phyloP scores from a whole-genome alignment of 2,113 vertebrate genomes.

The Caranx ignobilis region DNA sequence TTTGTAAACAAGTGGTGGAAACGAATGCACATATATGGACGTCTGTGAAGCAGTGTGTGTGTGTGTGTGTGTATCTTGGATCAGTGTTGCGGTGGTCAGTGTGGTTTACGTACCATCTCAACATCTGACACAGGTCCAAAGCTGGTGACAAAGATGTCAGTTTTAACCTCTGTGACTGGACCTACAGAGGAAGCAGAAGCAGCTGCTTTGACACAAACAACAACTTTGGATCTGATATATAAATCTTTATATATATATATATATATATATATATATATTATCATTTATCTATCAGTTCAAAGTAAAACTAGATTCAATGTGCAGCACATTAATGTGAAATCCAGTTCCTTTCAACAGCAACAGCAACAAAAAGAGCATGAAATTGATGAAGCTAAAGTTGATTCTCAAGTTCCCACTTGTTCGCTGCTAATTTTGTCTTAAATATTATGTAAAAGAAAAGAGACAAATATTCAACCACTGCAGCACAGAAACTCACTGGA shows the following conservation, averaged over 20 bases:
- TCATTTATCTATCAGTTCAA: too few species aligned
- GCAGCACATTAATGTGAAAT: background rate
- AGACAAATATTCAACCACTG: background rate
- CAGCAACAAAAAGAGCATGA: background rate
- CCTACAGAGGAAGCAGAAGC: slow-evolving; percentile 72
- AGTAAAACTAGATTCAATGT: background rate
- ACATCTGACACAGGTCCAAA: slow-evolving; percentile 89
- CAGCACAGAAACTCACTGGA: background rate
- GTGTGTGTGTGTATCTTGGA: slow-evolving; percentile 9
- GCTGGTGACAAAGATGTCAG: slow-evolving; percentile 90
- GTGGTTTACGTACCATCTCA: slow-evolving; percentile 84
- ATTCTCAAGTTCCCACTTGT: background rate
- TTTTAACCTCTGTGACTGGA: slow-evolving; percentile 88
- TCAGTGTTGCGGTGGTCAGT: slow-evolving; percentile 10
- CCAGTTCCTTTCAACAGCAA: background rate
- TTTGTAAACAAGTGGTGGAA: slow-evolving; percentile 4
- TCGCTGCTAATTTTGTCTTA: background rate
- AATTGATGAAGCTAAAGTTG: background rate
- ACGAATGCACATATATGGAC: slow-evolving; percentile 19
- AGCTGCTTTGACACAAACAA: slow-evolving; percentile 31
- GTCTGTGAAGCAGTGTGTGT: slow-evolving; percentile 17
- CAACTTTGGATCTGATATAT: background rate
- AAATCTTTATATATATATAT: too few species aligned
- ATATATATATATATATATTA: too few species aligned
- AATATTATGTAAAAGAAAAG: background rate